Base-by-base conservation (phyloP, 2,113 vertebrate genomes). In the Dicaeum eximium region DNA sequence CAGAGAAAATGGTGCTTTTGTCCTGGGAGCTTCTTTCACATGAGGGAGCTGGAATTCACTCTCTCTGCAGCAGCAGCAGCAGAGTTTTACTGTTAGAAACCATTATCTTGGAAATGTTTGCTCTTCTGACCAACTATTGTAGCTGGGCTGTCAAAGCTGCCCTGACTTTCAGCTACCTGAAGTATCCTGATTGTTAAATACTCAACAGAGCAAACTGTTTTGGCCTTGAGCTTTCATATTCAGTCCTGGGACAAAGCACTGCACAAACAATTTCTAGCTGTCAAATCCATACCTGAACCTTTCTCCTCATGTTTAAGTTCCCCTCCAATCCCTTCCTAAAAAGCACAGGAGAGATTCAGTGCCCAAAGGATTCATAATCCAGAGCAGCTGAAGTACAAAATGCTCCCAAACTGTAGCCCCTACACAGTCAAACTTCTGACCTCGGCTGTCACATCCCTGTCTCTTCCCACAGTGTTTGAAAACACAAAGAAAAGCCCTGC, bases 271-370 rank as follows among this genome's bases (percentile, higher is more conserved):
- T 83, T 82, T 66, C 56, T 79, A 56, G 74, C 50, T 92, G 79
- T 94, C 62, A 92, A 92, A 93, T 71, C 62, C 56, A 53, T 67
- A 69, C 18, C 27, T 37, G 61, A 64, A 75, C 44, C 17, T 79
- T 91, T 72, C 44, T 92, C 61, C 57, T 45, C 10, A 2, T 65
- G 25, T 83, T 69, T 77, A 57, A 90, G 70, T 80, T 88, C 58
- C 15, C 42, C 40, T 82, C 33, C 54, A 72, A 50, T 42, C 23
- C 27, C 15, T 83, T 94, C 71, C 67, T 86, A n/a, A 88, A 90
- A 85, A 87, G 73, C 73, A 91, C 45, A 88, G 42, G 62, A 91
- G 66, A 58, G 38, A 57, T 58, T 70, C 2, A 0, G 28, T 80
- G 50, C 23, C 54, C 18, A 44, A 75, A 78, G 67, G 54, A 69